Evolutionary conservation across 2,113 vertebrate species (phyloP), one percentile per base, ranked within the genome.

Genomic region (Ornithorhynchus anatinus): DNA sequence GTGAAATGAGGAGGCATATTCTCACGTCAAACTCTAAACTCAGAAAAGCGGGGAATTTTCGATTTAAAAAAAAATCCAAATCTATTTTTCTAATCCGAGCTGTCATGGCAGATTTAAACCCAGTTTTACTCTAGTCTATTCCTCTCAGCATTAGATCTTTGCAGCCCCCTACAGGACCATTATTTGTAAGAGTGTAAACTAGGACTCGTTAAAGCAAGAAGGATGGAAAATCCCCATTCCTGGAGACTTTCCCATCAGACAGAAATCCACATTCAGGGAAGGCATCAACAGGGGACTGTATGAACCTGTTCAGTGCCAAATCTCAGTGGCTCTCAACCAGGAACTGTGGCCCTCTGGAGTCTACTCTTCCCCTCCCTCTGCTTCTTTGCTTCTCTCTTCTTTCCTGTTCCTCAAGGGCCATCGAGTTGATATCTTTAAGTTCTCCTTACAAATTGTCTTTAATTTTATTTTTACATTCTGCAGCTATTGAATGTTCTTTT

Each of bases 161-260:
- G 68, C 72, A 36, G 69, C 72, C 82, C 63, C 75, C 82, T 82
- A 51, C 68, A 0, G 53, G 64, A 45, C 66, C 10, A 15, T 35
- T 52, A 6, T 15, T 39, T 5, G 2, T 16, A 22, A 9, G 4
- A 47, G 2, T 19, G 8, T 3, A 15, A 4, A 20, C 17, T 22
- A 22, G 13, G 65, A n/a, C 27, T 22, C 1, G 10, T 1, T 15
- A 2, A 6, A n/a, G 3, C 11, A 50, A 4, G 12, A 15, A 1
- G 17, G 29, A 22, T 1, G 8, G 54, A 15, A 35, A 29, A 29
- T 1, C 6, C 58, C 65, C 39, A 0, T 0, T 4, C 12, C 29
- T 7, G 45, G 23, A 5, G 4, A 5, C 5, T 0, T 6, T 20
- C 9, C 6, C 27, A 3, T 3, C 2, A 48, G 15, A 23, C 47